Conservation (phyloP, 2,888 invertebrate genomes). For the Crocallis elinguaria region DNA sequence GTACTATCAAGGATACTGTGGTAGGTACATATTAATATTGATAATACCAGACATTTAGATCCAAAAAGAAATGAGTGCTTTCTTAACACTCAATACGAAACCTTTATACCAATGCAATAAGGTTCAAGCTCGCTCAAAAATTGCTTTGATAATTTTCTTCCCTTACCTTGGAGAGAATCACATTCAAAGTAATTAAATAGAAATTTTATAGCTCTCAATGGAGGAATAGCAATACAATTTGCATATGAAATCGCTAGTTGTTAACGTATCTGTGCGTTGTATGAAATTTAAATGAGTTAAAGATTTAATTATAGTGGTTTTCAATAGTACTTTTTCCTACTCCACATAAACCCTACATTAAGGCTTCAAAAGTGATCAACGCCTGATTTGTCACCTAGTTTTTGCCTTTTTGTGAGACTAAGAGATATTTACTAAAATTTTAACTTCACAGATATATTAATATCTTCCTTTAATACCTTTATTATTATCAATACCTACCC, state of each 20-base stretch:
- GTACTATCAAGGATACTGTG: constrained; percentile 4
- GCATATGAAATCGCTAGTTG: constrained; percentile 1
- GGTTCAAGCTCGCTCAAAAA: neutral
- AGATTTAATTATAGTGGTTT: neutral
- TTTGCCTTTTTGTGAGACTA: too few relatives aligned
- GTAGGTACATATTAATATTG: neutral
- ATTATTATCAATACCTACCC: too few relatives aligned
- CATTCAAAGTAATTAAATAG: constrained; percentile 21
- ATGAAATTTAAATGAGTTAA: neutral
- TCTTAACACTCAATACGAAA: neutral
- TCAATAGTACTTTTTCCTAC: neutral
- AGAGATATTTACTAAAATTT: too few relatives aligned
- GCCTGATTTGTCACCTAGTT: too few relatives aligned
- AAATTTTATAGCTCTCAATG: constrained; percentile 12
- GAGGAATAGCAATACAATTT: constrained; percentile 12
- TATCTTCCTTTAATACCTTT: too few relatives aligned
- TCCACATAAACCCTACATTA: too few relatives aligned
- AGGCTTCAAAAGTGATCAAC: too few relatives aligned
- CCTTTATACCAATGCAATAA: neutral
- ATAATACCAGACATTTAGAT: neutral
- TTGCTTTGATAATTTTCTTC: neutral
- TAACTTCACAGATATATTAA: too few relatives aligned
- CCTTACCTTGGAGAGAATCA: neutral
- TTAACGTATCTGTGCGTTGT: neutral
- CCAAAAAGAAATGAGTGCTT: neutral